Percentiles rank a stretch among this genome's conserved stretches.
Conservation (phyloP, 2,113 vertebrate species). For the Anhinga anhinga region DNA sequence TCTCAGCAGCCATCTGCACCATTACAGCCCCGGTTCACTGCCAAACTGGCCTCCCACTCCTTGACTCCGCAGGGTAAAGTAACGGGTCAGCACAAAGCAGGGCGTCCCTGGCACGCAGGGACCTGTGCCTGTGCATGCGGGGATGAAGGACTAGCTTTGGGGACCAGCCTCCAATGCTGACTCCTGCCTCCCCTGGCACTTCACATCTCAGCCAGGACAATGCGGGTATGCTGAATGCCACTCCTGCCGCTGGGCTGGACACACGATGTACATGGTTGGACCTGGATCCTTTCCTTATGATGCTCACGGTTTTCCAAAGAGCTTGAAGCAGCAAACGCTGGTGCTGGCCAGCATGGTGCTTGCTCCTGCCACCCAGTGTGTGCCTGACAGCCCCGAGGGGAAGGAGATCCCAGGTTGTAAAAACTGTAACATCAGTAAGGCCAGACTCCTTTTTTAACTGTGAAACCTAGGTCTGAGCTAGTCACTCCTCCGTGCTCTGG, state of each 20-base stretch:
- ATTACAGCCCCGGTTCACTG: not conserved
- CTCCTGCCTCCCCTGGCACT: not conserved
- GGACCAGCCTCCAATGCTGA: not conserved
- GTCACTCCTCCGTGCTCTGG: not conserved
- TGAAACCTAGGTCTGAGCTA: not conserved
- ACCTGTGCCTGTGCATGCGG: fast-evolving
- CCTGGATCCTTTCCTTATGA: not conserved
- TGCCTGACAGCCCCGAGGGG: fast-evolving
- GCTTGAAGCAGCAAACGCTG: not conserved
- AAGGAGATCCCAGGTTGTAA: not conserved
- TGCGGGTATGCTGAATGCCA: fast-evolving
- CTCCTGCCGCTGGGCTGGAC: not conserved
- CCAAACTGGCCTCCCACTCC: not conserved
- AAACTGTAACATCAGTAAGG: not conserved
- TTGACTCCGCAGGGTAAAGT: not conserved
- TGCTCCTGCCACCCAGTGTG: not conserved
- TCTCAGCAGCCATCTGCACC: not conserved
- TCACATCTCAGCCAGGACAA: not conserved
- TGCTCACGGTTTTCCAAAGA: not conserved
- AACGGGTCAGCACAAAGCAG: not conserved
- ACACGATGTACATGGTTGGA: fast-evolving
- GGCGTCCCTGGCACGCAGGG: fast-evolving
- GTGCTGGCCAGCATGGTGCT: not conserved
- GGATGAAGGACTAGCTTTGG: not conserved
- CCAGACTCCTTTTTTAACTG: not conserved